Base-by-base conservation (phyloP, 1,140 invertebrate genomes). In the Magallana ariakensis region DNA sequence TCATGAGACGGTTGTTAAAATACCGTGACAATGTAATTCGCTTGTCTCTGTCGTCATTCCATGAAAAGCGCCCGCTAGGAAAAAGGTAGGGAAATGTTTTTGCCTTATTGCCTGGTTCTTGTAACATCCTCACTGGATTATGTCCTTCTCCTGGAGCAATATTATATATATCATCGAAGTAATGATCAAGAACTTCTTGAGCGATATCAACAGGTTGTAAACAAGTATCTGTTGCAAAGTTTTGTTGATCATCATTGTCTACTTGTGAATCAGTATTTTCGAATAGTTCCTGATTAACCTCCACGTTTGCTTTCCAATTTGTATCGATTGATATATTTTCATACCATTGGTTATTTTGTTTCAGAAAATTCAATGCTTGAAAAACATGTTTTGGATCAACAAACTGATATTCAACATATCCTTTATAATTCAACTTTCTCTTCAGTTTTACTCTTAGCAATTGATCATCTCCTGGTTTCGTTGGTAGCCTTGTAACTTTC, bases 121-220 rank as follows among this genome's bases (percentile, higher is more conserved):
- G 56, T 55, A 86, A 55, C 22, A 86, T 33, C n/a, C 60, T 81
- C 10, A 86, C 33, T 56, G 85, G 85, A 58, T 82, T 86, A 6
- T 82, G 82, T 13, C 57, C 57, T 83, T 86, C 85, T 54, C 75
- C 85, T 60, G 70, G 85, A 58, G 75, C 75, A 11, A 90, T 19
- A 85, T 62, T 87, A 54, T 85, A 90, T 15, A 88, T 57, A 80
- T 82, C 46, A 53, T 88, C 81, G 57, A 87, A 87, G 13, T 85
- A 55, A 16, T 80, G 26, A 70, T 87, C 84, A 46, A 89, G 22
- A 75, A 85, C n/a, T 83, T 89, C 89, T 82, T 89, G 89, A 22
- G 80, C 87, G 33, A 90, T 87, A 85, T 90, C 85, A 33, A 80
- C 85, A 75, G 89, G 89, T 87, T 90, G 87, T 11, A 90, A 22